Evolutionary conservation across 2,113 vertebrate species (phyloP).

Genomic region (Hemibagrus wyckioides): DNA sequence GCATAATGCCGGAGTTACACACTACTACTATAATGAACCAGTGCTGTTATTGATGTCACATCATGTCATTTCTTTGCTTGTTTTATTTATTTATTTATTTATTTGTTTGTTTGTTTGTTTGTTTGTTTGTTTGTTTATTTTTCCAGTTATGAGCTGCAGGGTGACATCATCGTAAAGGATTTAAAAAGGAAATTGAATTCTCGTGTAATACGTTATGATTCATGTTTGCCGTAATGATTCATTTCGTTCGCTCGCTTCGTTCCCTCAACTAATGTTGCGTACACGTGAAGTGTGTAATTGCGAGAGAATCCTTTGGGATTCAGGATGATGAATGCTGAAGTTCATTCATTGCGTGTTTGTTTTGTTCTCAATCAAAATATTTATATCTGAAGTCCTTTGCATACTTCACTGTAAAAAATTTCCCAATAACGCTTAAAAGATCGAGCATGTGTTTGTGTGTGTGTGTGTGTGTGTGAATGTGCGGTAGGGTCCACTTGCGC

Average conservation of each 20-base stretch:
- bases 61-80: not conserved
- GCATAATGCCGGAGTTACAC: not conserved
- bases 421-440: not conserved
- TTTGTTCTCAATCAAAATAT: not conserved
- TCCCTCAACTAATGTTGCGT: slow-evolving; percentile 24
- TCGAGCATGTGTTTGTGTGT: not conserved
- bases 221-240: slow-evolving; percentile 18
- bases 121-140: not conserved
- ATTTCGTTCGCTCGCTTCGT: slow-evolving; percentile 26
- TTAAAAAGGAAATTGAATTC: not conserved
- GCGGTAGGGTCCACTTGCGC: slow-evolving; percentile 3
- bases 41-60: not conserved
- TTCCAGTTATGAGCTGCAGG: not conserved
- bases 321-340: not conserved
- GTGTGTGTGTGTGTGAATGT: not conserved
- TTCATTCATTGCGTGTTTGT: not conserved
- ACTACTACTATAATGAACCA: not conserved
- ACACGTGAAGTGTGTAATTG: slow-evolving; percentile 8
- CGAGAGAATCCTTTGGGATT: not conserved
- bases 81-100: not conserved
- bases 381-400: not conserved
- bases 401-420: not conserved
- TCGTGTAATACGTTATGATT: slow-evolving; percentile 16
- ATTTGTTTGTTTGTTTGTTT: not conserved
- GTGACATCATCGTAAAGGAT: not conserved